Conservation (phyloP, 2,888 invertebrate species). For the Geophilus truncorum region DNA sequence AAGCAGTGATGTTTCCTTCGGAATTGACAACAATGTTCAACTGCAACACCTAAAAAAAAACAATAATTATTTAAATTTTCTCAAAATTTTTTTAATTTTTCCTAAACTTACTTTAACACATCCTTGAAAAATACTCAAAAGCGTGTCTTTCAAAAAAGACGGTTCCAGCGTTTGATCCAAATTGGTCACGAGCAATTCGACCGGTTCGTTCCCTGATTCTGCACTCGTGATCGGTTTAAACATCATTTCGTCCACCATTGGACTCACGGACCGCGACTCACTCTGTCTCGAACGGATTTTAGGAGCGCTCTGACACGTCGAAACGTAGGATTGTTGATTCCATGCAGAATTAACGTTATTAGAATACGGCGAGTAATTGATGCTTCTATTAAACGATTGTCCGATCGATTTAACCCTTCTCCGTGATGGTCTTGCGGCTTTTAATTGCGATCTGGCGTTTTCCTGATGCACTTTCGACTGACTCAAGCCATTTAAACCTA, state of each 20-base stretch:
- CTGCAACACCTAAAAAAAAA: conserved; percentile 53
- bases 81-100: not conserved
- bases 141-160: conserved; percentile 60
- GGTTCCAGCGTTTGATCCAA: conserved; percentile 64
- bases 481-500: not conserved
- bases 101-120: conserved; percentile 56
- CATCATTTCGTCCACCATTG: not conserved
- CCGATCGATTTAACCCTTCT: not conserved
- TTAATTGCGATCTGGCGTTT: conserved; percentile 31
- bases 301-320: not conserved
- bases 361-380: not conserved
- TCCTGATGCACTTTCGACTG: not conserved
- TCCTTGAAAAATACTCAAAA: conserved; percentile 60
- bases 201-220: conserved; percentile 42
- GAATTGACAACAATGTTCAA: conserved; percentile 60
- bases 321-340: not conserved
- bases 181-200: conserved; percentile 63
- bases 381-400: not conserved
- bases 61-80: no score
- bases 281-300: not conserved
- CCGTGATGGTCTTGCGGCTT: not conserved
- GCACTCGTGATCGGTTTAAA: not conserved
- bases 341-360: not conserved
- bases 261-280: not conserved
- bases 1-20: conserved; percentile 65